Evolutionary conservation across 2,113 vertebrate species (phyloP), one percentile per base, ranked within the genome.

Genomic region (Plecturocebus donacophilus): DNA sequence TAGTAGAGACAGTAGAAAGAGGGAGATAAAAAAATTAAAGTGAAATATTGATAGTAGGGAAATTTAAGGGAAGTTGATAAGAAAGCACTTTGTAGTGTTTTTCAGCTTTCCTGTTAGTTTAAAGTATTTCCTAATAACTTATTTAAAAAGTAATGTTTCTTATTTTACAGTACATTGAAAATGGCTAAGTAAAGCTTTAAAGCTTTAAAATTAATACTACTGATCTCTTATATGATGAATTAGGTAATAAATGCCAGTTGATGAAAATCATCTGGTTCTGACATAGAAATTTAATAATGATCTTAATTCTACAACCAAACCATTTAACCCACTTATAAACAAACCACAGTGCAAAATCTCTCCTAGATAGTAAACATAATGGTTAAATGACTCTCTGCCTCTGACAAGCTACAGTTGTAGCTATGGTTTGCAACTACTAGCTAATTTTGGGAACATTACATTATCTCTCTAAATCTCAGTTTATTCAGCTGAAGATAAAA

Each of bases 61-160:
- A 85, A 76, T 47, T 9, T 42, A 42, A 17, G 8, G 40, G 10
- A 85, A 19, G 4, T 66, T 86, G 17, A 70, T 84, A 58, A 70
- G 54, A 40, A 3, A 21, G 11, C 1, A 66, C 52, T 92, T n/a
- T 47, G 27, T 30, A 64, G 8, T 76, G 7, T 25, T 96, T 91
- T 77, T 61, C 21, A 92, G 56, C 7, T 84, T 91, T 75, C 92
- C 35, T 94, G 1, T 70, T 64, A 66, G 9, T 23, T 90, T 45
- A 47, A 47, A 90, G 87, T 92, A 40, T 87, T 92, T 85, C 13
- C 27, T 58, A 84, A 73, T 58, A 90, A 79, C 90, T 90, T 38
- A 90, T 70, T 94, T 66, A 6, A 85, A 73, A 64, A 73, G 54
- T 58, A 77, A 49, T 13, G 3, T 80, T 95, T 45, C 47, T 80